Evolutionary conservation across 2,113 vertebrate genomes (phyloP).

Genomic region (Oreotragus oreotragus): DNA sequence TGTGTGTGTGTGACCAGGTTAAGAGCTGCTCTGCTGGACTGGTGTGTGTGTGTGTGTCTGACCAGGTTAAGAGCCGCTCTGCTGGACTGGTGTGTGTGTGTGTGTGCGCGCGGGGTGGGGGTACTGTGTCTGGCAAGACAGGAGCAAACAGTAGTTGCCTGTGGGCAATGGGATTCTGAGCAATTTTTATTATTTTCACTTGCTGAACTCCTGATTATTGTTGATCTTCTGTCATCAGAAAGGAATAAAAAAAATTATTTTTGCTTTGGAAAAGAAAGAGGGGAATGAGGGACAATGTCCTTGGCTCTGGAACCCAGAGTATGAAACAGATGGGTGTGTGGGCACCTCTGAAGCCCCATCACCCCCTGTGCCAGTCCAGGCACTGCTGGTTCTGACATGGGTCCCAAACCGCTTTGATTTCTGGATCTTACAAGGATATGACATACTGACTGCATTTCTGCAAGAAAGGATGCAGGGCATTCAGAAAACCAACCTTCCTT

Average conservation of each 20-base stretch:
- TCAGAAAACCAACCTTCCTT: background rate
- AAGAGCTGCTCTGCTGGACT: rapidly evolving
- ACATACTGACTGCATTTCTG: background rate
- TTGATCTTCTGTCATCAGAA: background rate
- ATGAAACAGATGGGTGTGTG: background rate
- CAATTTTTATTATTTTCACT: background rate
- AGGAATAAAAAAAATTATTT: background rate
- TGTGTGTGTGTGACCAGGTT: background rate
- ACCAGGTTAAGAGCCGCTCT: background rate
- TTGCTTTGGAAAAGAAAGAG: background rate
- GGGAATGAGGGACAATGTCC: background rate
- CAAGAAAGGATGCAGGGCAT: background rate
- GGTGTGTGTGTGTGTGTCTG: background rate
- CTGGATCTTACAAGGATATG: background rate
- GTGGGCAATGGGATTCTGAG: background rate
- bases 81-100: background rate
- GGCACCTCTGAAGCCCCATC: background rate
- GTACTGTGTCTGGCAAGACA: background rate
- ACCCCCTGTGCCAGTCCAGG: no score
- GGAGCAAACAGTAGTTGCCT: background rate
- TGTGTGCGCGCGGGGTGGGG: rapidly evolving
- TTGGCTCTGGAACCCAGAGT: background rate
- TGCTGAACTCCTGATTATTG: background rate
- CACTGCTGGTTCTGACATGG: background rate
- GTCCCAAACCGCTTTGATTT: background rate